Base-by-base conservation (phyloP, 2,113 vertebrate genomes). In the Amblyopsis rosae region DNA sequence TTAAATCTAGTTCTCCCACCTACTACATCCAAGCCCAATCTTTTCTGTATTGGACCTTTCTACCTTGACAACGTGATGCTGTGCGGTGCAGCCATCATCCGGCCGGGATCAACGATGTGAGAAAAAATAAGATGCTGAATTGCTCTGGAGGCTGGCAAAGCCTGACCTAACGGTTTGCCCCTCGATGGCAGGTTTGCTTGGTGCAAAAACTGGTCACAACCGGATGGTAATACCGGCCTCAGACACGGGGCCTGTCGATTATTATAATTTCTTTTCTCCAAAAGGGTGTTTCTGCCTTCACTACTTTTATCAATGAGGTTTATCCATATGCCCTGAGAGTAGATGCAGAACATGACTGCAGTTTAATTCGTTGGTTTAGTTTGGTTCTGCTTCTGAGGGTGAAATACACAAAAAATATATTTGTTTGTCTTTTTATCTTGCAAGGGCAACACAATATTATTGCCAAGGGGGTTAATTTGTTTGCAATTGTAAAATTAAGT, bases 231-330 rank as follows among this genome's bases (percentile, higher is more conserved):
- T 87, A 75, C 79, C 58, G 71, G 82, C 79, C 78, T 84, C 81
- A 77, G 83, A 90, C 86, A 88, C 85, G 82, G 79, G 72, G 9
- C 70, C 54, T 84, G 88, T 90, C 82, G 88, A 91, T 91, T 26
- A 26, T 26, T 26, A 26, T 26, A 26, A 26, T 26, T 26, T 26
- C 0, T 88, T 85, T 67, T 83, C 45, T 86, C 82, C 79, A 82
- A 77, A 82, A 85, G 82, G 87, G 86, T 89, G 85, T 87, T 86
- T 85, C 87, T 85, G 59, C 78, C 80, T 83, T 82, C 65, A 82
- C 85, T 82, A 87, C 76, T 88, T 87, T 82, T 84, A 89, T 88
- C 86, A 89, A 88, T 88, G 84, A 87, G 77, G 83, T 85, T 83
- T 80, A 79, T 82, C 81, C 82, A 80, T 75, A 83, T 80, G 76